A percentile compares a stretch with the other conserved stretches of the same genome.
phyloP scores from a whole-genome alignment of 2,888 invertebrate species.

The Ischnus inquisitorius region DNA sequence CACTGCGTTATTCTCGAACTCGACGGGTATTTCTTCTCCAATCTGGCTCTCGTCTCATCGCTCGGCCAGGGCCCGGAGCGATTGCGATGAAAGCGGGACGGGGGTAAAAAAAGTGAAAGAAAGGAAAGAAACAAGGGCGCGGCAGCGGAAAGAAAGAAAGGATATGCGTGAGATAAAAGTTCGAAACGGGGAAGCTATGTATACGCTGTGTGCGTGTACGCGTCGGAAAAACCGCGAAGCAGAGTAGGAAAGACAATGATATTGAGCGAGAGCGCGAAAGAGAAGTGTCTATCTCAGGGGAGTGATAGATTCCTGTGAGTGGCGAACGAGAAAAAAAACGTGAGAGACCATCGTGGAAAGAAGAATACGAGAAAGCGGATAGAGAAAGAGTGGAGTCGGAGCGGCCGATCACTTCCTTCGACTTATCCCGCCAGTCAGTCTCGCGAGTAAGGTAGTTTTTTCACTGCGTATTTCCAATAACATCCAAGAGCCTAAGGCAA shows the following conservation, averaged over 20 bases:
- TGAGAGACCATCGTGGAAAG: slow-evolving; percentile 4
- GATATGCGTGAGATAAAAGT: slow-evolving; percentile 11
- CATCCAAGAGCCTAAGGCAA: neutral
- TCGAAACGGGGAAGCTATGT: neutral
- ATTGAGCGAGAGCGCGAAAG: slow-evolving; percentile 61
- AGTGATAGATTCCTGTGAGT: slow-evolving; percentile 44
- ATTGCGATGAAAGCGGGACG: neutral
- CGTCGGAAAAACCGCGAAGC: slow-evolving; percentile 31
- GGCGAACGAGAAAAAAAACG: slow-evolving; percentile 27
- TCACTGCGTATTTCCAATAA: neutral
- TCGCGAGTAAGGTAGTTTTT: slow-evolving; percentile 22
- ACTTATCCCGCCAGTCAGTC: slow-evolving; percentile 56
- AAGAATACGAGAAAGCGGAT: slow-evolving; percentile 42
- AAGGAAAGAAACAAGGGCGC: slow-evolving; percentile 14
- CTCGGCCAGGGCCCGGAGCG: neutral
- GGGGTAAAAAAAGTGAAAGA: slow-evolving; percentile 16
- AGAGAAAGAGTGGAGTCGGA: slow-evolving; percentile 64
- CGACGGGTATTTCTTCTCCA: neutral
- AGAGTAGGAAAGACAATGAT: slow-evolving; percentile 54
- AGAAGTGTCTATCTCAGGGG: slow-evolving; percentile 34
- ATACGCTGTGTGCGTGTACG: slow-evolving; percentile 9
- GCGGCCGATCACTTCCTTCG: slow-evolving; percentile 55
- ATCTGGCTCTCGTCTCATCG: neutral
- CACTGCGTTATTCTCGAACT: neutral
- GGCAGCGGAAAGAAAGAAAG: slow-evolving; percentile 11